phyloP scores from a whole-genome alignment of 2,797 vertebrate species.

The Xiphophorus birchmanni region DNA sequence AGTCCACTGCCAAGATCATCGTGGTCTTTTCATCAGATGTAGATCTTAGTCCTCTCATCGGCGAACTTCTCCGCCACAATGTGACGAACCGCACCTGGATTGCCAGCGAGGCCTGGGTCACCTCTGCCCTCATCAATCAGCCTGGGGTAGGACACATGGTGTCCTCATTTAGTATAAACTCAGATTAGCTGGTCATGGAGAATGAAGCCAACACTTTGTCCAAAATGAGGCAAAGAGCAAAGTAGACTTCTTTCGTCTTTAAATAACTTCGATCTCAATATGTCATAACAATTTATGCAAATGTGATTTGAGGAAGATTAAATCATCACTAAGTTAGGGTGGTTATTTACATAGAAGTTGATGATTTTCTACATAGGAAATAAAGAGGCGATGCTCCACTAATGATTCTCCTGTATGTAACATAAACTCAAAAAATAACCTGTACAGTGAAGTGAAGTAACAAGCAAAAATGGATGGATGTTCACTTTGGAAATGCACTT shows the following conservation, averaged over 20 bases:
- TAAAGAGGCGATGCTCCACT: background rate
- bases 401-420: background rate
- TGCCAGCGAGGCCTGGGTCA: slow-evolving; percentile 88
- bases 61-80: slow-evolving; percentile 80
- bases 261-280: background rate
- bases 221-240: background rate
- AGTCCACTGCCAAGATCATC: slow-evolving; percentile 85
- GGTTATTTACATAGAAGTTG: background rate
- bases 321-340: background rate
- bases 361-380: background rate
- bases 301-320: background rate
- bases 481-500: background rate
- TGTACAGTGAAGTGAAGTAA: background rate
- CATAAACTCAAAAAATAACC: background rate
- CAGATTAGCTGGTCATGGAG: background rate
- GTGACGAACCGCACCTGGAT: slow-evolving; percentile 87
- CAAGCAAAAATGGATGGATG: background rate
- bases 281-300: background rate
- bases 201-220: background rate
- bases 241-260: background rate
- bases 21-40: slow-evolving; percentile 90
- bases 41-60: slow-evolving; percentile 84
- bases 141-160: slow-evolving; percentile 69
- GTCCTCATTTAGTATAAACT: background rate
- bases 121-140: slow-evolving; percentile 83